phyloP scores from a whole-genome alignment of 2,888 invertebrate species.

The Augochlorella aurata region DNA sequence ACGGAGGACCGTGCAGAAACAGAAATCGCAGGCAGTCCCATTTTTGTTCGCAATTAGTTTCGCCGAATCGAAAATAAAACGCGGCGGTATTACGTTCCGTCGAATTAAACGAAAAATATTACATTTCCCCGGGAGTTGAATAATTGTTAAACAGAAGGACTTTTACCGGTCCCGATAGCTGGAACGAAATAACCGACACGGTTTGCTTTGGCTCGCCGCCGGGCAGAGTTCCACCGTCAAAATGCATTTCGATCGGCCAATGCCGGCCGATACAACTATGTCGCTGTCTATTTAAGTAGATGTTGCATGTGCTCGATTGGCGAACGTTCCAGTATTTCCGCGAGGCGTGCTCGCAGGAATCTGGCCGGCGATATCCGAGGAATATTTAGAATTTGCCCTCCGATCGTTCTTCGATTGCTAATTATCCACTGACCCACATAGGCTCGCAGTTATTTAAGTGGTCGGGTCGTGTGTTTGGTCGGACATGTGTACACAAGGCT shows the following conservation, averaged over 20 bases:
- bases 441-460: slow-evolving; percentile 9
- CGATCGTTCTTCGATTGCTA: background rate
- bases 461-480: background rate
- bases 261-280: background rate
- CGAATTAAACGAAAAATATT: background rate
- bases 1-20: background rate
- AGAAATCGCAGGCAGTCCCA: background rate
- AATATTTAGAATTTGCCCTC: background rate
- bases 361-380: background rate
- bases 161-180: no score
- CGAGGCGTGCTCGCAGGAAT: background rate
- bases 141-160: background rate
- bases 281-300: slow-evolving; percentile 6
- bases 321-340: slow-evolving; percentile 1
- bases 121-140: background rate
- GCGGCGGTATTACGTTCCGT: background rate
- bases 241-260: slow-evolving; percentile 1
- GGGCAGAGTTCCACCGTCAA: background rate
- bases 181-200: background rate
- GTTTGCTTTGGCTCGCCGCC: background rate
- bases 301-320: background rate
- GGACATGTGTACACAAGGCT: background rate
- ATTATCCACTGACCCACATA: background rate
- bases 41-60: background rate
- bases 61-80: background rate